A percentile compares a stretch with the other conserved stretches of the same genome.
These are phyloP conservation scores for Perodicticus potto DNA, from an alignment of 2,797 vertebrate species.

Conservation along the genomic window DNA sequence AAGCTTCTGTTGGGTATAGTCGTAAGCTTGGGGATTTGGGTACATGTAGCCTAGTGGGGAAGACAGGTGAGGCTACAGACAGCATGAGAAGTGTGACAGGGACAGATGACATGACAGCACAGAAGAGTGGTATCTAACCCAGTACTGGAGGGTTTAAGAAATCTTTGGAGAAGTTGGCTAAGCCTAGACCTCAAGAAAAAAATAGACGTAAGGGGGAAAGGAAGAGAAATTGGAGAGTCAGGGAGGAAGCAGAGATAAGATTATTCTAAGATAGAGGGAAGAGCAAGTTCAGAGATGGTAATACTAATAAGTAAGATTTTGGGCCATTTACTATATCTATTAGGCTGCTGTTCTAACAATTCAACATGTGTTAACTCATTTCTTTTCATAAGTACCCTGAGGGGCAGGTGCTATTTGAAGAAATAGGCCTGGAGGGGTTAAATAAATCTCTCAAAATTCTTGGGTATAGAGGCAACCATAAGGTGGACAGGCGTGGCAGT, in stretches of 20 bases:
- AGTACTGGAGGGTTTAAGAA: neutral
- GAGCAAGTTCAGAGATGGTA: neutral
- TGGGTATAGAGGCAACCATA: neutral
- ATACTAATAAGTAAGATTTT: slow-evolving; percentile 33
- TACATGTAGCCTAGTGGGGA: neutral
- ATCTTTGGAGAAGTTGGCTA: neutral
- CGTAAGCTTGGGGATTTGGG: slow-evolving; percentile 30
- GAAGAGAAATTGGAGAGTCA: neutral
- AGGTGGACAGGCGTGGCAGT: neutral
- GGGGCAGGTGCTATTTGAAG: neutral
- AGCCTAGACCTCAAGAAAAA: neutral
- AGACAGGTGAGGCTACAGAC: slow-evolving; percentile 13
- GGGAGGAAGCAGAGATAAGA: neutral
- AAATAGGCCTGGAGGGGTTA: slow-evolving; percentile 30
- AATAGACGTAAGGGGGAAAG: neutral
- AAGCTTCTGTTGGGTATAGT: neutral
- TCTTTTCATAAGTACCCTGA: neutral
- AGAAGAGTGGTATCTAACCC: neutral
- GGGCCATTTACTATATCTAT: neutral
- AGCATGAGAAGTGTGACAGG: slow-evolving; percentile 45
- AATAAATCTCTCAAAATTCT: slow-evolving; percentile 49
- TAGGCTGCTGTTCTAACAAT: neutral
- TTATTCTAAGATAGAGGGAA: neutral
- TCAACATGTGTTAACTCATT: slow-evolving; percentile 9
- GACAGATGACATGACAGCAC: neutral